phyloP scores from a whole-genome alignment of 2,113 vertebrate genomes.

The Campylomormyrus numenius region DNA sequence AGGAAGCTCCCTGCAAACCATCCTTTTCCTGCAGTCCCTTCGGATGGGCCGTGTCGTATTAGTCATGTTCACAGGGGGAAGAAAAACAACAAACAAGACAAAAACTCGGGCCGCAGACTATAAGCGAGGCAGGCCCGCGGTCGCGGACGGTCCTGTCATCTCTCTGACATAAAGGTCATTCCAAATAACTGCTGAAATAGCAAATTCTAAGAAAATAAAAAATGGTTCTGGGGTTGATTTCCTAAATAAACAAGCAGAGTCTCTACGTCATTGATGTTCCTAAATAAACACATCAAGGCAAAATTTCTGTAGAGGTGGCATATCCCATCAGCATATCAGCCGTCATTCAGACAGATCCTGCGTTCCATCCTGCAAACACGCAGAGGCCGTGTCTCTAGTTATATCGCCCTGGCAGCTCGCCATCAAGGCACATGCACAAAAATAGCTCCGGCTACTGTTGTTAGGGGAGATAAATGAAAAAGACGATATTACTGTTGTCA shows the following conservation, averaged over 20 bases:
- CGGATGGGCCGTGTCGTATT: background rate
- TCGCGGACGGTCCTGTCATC: background rate
- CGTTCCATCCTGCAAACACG: background rate
- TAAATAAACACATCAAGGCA: background rate
- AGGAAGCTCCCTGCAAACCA: conserved; percentile 19
- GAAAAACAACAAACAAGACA: conserved; percentile 3
- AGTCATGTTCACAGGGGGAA: background rate
- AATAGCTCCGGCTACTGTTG: conserved; percentile 15
- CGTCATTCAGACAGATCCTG: background rate
- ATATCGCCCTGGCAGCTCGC: background rate
- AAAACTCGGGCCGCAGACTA: background rate
- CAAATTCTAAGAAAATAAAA: background rate
- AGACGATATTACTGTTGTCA: conserved; percentile 10
- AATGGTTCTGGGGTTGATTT: background rate
- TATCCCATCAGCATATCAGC: background rate
- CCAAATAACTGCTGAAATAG: background rate
- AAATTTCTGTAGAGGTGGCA: background rate
- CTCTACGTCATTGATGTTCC: background rate
- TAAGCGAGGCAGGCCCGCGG: background rate
- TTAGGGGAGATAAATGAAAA: conserved; percentile 15
- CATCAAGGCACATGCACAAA: background rate
- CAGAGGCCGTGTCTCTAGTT: background rate
- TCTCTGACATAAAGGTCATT: background rate
- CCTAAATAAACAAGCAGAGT: background rate
- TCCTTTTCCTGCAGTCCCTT: conserved; percentile 22